These are phyloP conservation scores for Xestia ashworthii DNA, from an alignment of 2,888 invertebrate genomes.

Conservation along the genomic window DNA sequence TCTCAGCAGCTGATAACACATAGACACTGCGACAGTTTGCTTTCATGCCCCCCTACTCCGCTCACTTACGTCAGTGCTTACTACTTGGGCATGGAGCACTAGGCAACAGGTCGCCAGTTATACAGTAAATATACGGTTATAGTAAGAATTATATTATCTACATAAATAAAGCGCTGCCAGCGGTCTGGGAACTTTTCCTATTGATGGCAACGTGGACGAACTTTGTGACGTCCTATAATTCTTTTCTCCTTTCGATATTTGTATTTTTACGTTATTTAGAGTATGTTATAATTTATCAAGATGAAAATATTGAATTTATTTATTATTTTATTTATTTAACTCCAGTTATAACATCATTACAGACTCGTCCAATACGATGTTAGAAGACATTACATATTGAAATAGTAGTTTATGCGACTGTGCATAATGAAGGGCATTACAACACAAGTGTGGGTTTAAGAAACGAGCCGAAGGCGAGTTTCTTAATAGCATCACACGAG, in stretches of 20 bases:
- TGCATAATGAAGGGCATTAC: no score
- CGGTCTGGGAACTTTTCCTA: neutral
- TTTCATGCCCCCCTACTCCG: neutral
- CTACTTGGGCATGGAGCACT: neutral
- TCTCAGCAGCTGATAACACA: neutral
- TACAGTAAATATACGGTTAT: neutral
- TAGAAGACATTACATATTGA: no score
- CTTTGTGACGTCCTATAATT: neutral
- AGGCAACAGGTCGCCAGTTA: conserved; percentile 48
- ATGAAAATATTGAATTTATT: no score
- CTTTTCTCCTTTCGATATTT: neutral
- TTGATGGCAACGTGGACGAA: neutral
- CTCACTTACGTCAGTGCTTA: conserved; percentile 45
- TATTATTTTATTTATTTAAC: no score
- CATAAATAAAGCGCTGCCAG: neutral
- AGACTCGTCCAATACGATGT: no score
- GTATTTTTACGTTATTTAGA: neutral
- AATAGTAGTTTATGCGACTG: no score
- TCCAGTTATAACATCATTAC: no score
- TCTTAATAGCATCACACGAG: no score
- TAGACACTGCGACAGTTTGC: conserved; percentile 35
- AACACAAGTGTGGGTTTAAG: no score
- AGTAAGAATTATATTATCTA: neutral
- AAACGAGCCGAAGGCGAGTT: no score
- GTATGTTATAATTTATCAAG: no score